Conservation (phyloP, 1,140 invertebrate species). For the Glossosoma conforme region DNA sequence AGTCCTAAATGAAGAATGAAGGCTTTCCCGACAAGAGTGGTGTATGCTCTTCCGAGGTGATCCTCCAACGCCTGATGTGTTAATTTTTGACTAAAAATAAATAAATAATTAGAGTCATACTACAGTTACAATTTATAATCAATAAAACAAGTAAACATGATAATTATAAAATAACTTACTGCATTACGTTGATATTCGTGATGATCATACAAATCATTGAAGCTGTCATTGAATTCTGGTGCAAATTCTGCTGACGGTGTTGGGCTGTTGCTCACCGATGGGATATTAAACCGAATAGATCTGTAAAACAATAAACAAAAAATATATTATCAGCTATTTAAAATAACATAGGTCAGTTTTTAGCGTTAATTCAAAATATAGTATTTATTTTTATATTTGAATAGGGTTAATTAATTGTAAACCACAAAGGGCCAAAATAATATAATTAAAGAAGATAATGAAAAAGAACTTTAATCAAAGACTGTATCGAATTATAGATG, state of each 20-base stretch:
- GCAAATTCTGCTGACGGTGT: slow-evolving; percentile 14
- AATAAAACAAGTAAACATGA: too few relatives aligned
- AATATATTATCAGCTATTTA: slow-evolving; percentile 4
- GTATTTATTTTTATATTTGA: not conserved
- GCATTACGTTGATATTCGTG: not conserved
- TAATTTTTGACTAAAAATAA: too few relatives aligned
- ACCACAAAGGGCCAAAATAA: not conserved
- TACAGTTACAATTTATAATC: too few relatives aligned
- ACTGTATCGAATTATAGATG: too few relatives aligned
- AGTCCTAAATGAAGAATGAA: not conserved
- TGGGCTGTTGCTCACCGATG: slow-evolving; percentile 19
- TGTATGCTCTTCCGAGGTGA: slow-evolving; percentile 27
- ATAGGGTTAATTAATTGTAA: not conserved
- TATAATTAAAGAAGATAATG: too few relatives aligned
- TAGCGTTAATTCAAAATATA: not conserved
- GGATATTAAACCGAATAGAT: slow-evolving; percentile 28
- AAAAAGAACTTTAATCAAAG: too few relatives aligned
- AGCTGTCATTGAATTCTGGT: slow-evolving; percentile 21
- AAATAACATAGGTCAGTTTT: not conserved
- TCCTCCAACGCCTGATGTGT: not conserved
- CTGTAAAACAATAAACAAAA: slow-evolving; percentile 9
- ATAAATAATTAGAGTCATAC: too few relatives aligned
- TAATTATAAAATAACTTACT: too few relatives aligned
- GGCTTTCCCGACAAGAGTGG: not conserved
- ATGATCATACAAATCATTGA: slow-evolving; percentile 3